A percentile compares a stretch with the other conserved stretches of the same genome.
Evolutionary conservation across 2,113 vertebrate species (phyloP).

Genomic region (Pseudorectes ferrugineus): DNA sequence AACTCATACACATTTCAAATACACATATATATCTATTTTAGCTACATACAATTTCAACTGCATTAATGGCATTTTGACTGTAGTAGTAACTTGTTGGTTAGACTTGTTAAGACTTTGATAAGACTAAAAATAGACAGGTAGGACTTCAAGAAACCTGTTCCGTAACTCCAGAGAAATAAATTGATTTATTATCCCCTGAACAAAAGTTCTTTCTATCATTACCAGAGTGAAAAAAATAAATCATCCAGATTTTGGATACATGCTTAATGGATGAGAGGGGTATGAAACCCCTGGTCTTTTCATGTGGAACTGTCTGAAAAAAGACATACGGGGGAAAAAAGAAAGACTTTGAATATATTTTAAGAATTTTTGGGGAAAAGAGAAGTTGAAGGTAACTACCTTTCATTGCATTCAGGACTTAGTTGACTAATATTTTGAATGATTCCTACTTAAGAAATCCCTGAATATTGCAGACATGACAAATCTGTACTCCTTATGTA

Average conservation of each 20-base stretch:
- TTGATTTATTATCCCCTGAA: not conserved
- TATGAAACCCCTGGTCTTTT: not conserved
- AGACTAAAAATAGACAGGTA: not conserved
- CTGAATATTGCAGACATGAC: not conserved
- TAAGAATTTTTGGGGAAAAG: not conserved
- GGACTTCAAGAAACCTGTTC: not conserved
- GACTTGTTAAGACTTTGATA: not conserved
- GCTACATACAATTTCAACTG: not conserved
- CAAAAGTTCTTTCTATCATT: not conserved
- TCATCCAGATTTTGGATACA: not conserved
- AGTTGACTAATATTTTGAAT: not conserved
- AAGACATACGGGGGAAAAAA: rapidly evolving
- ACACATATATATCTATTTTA: not conserved
- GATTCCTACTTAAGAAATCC: not conserved
- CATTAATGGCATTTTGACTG: rapidly evolving
- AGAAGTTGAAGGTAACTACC: not conserved
- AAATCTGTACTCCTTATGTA: not conserved
- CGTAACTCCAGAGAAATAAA: not conserved
- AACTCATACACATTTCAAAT: not conserved
- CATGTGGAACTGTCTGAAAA: not conserved
- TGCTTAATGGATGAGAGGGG: not conserved
- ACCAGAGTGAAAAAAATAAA: not conserved
- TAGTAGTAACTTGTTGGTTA: not conserved
- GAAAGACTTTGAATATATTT: not conserved
- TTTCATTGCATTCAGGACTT: not conserved